Conservation (phyloP, 2,888 invertebrate genomes). For the Folsomia manolachei region DNA sequence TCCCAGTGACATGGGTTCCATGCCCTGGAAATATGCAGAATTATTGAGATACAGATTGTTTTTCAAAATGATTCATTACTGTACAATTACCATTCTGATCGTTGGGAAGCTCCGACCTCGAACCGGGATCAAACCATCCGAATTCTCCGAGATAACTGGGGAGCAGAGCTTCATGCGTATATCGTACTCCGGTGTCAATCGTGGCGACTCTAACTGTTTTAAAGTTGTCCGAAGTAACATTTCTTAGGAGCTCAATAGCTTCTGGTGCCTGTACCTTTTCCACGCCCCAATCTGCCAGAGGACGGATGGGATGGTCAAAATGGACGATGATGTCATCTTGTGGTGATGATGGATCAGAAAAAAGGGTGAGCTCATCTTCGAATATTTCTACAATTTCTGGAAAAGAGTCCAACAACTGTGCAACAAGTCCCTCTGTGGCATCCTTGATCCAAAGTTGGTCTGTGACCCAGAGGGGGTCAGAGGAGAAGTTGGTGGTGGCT, state of each 20-base stretch:
- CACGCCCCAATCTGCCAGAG: neutral
- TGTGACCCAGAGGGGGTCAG: slow-evolving; percentile 20
- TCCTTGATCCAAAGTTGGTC: slow-evolving; percentile 19
- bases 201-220: neutral
- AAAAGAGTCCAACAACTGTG: neutral
- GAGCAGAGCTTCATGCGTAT: neutral
- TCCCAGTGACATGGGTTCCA: slow-evolving; percentile 25
- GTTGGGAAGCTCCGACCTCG: neutral
- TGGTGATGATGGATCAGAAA: slow-evolving; percentile 14
- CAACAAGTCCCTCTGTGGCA: neutral
- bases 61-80: no score
- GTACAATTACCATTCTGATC: slow-evolving; percentile 1
- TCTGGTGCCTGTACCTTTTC: neutral
- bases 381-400: slow-evolving; percentile 11
- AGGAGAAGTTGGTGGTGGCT: neutral
- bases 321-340: neutral
- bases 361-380: slow-evolving; percentile 13
- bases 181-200: slow-evolving; percentile 8
- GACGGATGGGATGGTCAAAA: neutral
- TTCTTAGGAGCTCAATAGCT: neutral
- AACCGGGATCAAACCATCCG: slow-evolving; percentile 33
- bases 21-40: no score
- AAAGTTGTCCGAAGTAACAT: neutral
- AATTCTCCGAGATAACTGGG: slow-evolving; percentile 3
- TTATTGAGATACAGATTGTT: neutral